Evolutionary conservation across 2,888 invertebrate species (phyloP).

Genomic region (Galeopsomyia nigrocyanea): DNA sequence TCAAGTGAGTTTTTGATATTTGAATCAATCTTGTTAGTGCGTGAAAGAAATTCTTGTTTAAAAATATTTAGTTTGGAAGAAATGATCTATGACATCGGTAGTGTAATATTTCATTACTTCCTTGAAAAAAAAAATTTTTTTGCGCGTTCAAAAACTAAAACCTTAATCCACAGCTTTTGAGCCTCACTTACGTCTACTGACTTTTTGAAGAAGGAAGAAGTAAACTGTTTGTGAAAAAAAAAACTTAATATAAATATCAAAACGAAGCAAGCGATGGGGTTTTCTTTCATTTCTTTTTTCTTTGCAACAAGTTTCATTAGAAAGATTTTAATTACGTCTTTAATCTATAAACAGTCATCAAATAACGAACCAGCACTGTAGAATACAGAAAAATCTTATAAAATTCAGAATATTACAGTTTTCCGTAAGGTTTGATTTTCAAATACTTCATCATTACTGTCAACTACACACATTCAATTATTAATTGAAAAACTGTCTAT

Average conservation of each 20-base stretch:
- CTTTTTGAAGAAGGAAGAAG: background rate
- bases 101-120: too few species aligned
- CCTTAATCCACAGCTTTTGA: too few species aligned
- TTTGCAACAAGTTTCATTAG: constrained; percentile 31
- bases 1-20: too few species aligned
- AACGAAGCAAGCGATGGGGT: constrained; percentile 30
- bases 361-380: background rate
- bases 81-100: too few species aligned
- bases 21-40: too few species aligned
- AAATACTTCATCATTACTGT: constrained; percentile 3
- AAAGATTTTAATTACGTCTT: constrained; percentile 1
- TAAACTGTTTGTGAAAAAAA: constrained; percentile 21
- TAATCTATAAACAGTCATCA: constrained; percentile 36
- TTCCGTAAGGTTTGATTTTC: constrained; percentile 10
- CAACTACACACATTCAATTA: background rate
- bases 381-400: background rate
- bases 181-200: too few species aligned
- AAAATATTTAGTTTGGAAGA: too few species aligned
- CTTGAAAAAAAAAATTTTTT: too few species aligned
- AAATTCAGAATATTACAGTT: background rate
- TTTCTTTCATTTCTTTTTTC: constrained; percentile 21
- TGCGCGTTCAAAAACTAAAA: too few species aligned
- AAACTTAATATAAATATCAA: constrained; percentile 27
- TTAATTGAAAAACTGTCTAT: constrained; percentile 28
- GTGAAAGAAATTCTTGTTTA: too few species aligned